Base-by-base conservation (phyloP, 2,888 invertebrate species). In the Zhuqinia jingwanae region DNA sequence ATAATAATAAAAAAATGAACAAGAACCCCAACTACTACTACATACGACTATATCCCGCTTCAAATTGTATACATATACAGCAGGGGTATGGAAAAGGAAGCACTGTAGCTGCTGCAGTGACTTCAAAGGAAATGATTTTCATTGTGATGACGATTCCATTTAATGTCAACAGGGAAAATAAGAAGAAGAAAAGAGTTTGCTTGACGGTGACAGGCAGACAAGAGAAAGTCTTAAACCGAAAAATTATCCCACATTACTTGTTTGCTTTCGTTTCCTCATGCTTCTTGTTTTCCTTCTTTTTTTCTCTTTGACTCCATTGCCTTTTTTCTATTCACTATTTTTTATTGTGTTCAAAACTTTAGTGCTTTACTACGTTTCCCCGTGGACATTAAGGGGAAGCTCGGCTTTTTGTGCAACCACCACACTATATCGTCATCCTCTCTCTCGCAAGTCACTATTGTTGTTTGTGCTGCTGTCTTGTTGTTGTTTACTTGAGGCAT, bases 191-290 rank as follows among this genome's bases (percentile, higher is more conserved):
- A 50, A 53, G 27, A 50, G 50, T 73, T 17, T 50, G 50, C 73
- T 88, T 77, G 58, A 86, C 78, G 79, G 85, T 85, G 85, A 85
- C 85, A 85, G 56, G 50, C 60, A 85, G 80, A 85, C 79, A 85
- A 80, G 80, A 73, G 85, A 73, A 81, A 88, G 87, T 77, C 84
- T 84, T 85, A 88, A 88, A 88, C 81, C 85, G 87, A 88, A 85
- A 88, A 88, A 88, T 88, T 88, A 88, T 81, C 85, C 77, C 85
- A 77, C 85, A 88, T 85, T 85, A 85, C 81, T 88, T 82, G 84
- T 78, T 75, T 84, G 30, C 85, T 86, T 77, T 85, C 53, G 65
- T 79, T 78, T 25, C 50, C 47, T 22, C 1, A 17, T 47, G 20
- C 10, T 47, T 50, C 60, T 77, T 36, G 65, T 56, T 87, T 20